phyloP scores from a whole-genome alignment of 2,797 vertebrate genomes.

The Tolypeutes matacus region DNA sequence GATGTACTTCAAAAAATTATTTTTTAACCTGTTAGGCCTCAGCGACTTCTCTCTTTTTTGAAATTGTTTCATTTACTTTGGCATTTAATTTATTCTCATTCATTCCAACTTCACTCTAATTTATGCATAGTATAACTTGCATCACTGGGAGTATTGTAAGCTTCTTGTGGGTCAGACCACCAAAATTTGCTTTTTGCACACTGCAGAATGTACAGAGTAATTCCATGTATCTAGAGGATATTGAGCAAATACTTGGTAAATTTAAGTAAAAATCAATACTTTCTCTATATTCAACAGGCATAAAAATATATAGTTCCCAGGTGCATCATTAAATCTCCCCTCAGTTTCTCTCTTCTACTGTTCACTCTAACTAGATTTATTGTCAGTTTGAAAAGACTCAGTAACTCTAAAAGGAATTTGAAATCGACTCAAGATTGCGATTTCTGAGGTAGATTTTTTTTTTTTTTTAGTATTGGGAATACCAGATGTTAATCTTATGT shows the following conservation, averaged over 20 bases:
- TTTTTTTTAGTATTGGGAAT: neutral
- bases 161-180: neutral
- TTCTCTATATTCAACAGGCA: constrained; percentile 23
- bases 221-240: neutral
- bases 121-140: neutral
- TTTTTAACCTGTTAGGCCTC: neutral
- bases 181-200: neutral
- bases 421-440: constrained; percentile 40
- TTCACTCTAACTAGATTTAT: constrained; percentile 59
- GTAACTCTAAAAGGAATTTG: constrained; percentile 15
- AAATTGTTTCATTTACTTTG: neutral
- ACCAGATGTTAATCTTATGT: neutral
- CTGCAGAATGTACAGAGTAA: neutral
- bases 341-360: neutral
- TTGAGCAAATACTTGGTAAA: neutral
- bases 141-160: neutral
- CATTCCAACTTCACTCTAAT: neutral
- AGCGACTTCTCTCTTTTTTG: neutral
- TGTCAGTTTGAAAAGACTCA: constrained; percentile 13
- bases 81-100: neutral
- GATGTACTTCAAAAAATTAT: neutral
- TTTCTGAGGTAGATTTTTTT: constrained; percentile 10
- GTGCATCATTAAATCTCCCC: neutral
- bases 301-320: neutral
- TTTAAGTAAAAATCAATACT: constrained; percentile 26